Evolutionary conservation across 2,113 vertebrate genomes (phyloP), one percentile per base, ranked within the genome.

Genomic region (Percina caprodes): DNA sequence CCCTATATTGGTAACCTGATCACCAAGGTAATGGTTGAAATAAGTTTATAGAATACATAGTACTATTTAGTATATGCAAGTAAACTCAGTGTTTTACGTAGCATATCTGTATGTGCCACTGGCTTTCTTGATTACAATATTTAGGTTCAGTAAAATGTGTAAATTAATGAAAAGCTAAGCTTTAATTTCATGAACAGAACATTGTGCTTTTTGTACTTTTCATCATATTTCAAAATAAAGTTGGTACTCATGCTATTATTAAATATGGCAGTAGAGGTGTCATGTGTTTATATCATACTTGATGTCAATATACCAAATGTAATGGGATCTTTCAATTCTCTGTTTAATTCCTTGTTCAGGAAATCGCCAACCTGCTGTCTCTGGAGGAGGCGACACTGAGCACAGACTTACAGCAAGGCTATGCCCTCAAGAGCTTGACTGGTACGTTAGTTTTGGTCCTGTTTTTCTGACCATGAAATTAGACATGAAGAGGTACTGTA

Each of bases 1-100:
- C 98, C 98, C 26, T 99, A 99, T 1, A 95, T 99, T 1, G 98
- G 98, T 71, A 99, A 97, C 92, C 96, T 99, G 79, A 99, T 99
- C 93, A 99, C 97, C 42, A 99, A 99, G 97, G 98, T 98, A 90
- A 93, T 11, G 5, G 8, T 46, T 14, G 35, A 35, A 39, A 60
- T 0, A 21, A 46, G 24, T 19, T 42, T 42, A 42, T 42, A 42
- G 10, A 42, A 42, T 42, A 42, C 48, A 21, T 9, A 9, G 0
- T 13, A 14, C 18, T 51, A 21, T 51, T 19, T 19, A 51, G 49
- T 51, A 11, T 42, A 42, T 42, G 39, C 3, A 42, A 11, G 19
- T 74, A 42, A 69, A 23, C 10, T 55, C 45, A 13, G 16, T 19
- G 2, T 4, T 35, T n/a, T 61, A 54, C 4, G 18, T 26, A 66